phyloP scores from a whole-genome alignment of 2,113 vertebrate genomes.

The Talpa occidentalis region DNA sequence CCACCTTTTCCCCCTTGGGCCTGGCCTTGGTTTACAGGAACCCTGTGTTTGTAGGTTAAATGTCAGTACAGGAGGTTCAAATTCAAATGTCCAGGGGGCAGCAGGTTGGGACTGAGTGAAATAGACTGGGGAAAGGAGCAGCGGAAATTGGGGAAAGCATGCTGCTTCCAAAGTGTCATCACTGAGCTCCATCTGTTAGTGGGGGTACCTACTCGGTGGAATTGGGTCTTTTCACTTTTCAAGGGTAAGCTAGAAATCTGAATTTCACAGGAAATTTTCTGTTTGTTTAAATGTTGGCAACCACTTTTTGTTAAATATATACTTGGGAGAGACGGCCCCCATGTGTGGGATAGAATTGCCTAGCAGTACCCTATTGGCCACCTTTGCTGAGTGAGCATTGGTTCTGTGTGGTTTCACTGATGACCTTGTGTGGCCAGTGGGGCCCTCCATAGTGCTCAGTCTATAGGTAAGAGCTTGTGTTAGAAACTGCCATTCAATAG shows the following conservation, averaged over 20 bases:
- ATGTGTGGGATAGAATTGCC: background rate
- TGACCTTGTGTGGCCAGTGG: background rate
- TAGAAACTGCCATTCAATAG: background rate
- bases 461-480: background rate
- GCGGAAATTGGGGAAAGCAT: background rate
- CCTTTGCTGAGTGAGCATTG: background rate
- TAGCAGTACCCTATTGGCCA: background rate
- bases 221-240: background rate
- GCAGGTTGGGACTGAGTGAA: background rate
- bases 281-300: background rate
- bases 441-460: background rate
- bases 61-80: background rate
- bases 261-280: background rate
- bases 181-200: background rate
- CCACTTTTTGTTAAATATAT: background rate
- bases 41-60: background rate
- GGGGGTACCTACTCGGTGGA: background rate
- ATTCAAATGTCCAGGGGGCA: background rate
- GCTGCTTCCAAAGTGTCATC: background rate
- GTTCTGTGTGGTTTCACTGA: background rate
- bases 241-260: background rate
- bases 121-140: background rate
- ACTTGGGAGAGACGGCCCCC: background rate
- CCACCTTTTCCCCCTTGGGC: background rate
- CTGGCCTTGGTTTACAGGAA: background rate